phyloP scores from a whole-genome alignment of 1,140 invertebrate species.

The Rhagoletis pomonella region DNA sequence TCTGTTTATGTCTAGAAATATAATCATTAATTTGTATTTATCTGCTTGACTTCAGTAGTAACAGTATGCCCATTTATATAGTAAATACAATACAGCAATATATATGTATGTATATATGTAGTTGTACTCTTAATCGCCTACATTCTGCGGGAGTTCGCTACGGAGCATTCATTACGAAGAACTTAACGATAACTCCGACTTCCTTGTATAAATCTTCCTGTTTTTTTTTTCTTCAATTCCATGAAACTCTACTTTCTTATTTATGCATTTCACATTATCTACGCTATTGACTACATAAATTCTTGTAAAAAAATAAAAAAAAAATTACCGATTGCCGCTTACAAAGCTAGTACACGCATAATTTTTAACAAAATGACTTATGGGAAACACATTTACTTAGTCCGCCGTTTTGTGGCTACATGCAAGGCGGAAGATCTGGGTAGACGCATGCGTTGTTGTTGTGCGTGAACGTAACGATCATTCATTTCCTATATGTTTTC shows the following conservation, averaged over 20 bases:
- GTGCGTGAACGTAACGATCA: background rate
- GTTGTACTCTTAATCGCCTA: background rate
- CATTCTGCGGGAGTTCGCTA: background rate
- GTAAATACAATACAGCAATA: background rate
- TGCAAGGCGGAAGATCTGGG: background rate
- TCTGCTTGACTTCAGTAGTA: background rate
- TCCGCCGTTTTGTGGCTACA: background rate
- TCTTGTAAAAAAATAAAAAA: slow-evolving; percentile 6
- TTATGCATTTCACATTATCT: slow-evolving; percentile 30
- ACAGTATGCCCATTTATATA: background rate
- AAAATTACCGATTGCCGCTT: slow-evolving; percentile 4
- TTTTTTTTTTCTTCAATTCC: background rate
- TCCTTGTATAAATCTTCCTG: background rate
- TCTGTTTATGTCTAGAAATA: background rate
- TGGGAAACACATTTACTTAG: background rate
- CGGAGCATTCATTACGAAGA: slow-evolving; percentile 35
- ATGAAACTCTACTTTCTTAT: slow-evolving; percentile 11
- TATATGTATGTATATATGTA: background rate
- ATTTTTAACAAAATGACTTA: background rate
- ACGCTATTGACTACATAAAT: background rate
- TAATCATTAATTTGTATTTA: slow-evolving; percentile 9
- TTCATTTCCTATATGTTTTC: slow-evolving; percentile 15
- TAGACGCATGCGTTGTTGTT: background rate
- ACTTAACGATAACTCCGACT: slow-evolving; percentile 20
- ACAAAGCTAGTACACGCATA: background rate